These are phyloP conservation scores for Brachyhypopomus gauderio DNA, from an alignment of 2,113 vertebrate genomes.

Conservation along the genomic window DNA sequence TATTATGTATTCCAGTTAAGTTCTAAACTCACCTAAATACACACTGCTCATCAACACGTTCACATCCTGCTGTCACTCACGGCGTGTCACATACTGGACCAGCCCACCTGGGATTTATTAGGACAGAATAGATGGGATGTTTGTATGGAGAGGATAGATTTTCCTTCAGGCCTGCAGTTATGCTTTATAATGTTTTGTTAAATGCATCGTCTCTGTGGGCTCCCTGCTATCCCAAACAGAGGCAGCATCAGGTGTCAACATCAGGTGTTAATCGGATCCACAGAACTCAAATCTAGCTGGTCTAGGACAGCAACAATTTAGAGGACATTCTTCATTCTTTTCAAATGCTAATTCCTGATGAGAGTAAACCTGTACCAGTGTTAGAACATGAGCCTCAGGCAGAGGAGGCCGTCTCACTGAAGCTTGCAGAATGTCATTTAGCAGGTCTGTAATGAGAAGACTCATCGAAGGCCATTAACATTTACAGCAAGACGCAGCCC, in stretches of 20 bases:
- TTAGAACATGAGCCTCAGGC: constrained; percentile 57
- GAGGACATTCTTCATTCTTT: constrained; percentile 28
- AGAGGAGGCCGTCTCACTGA: constrained; percentile 50
- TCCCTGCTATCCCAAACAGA: too few species aligned
- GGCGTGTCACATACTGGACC: not conserved
- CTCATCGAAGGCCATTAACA: constrained; percentile 69
- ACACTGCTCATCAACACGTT: too few species aligned
- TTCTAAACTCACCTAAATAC: too few species aligned
- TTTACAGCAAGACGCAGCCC: constrained; percentile 67
- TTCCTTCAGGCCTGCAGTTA: not conserved
- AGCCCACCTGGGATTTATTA: not conserved
- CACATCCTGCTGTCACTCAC: too few species aligned
- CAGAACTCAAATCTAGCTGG: too few species aligned
- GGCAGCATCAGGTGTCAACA: too few species aligned
- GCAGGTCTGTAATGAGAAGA: constrained; percentile 64
- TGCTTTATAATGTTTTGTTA: not conserved
- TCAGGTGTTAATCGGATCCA: too few species aligned
- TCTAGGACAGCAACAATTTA: too few species aligned
- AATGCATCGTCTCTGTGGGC: not conserved
- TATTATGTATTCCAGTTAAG: too few species aligned
- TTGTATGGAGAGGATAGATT: not conserved
- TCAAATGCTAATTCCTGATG: constrained; percentile 24
- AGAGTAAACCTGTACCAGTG: constrained; percentile 44
- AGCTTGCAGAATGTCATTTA: constrained; percentile 62
- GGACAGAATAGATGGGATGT: not conserved